These are phyloP conservation scores for Lepidurus couesii DNA, from an alignment of 1,140 invertebrate genomes.

Conservation along the genomic window DNA sequence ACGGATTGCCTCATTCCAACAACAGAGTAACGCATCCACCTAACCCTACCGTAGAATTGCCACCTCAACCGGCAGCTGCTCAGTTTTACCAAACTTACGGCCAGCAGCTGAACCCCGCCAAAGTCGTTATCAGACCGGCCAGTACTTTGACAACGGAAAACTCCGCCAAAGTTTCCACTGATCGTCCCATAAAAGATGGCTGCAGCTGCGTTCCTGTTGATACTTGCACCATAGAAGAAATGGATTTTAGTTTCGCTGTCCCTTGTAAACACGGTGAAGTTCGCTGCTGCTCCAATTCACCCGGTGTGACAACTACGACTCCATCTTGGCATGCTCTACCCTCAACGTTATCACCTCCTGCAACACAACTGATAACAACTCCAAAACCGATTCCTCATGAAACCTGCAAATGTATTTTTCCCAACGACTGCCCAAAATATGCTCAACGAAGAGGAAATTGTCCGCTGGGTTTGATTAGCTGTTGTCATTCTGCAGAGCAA, in stretches of 20 bases:
- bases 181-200: constrained; percentile 3
- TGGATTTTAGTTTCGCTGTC: constrained; percentile 32
- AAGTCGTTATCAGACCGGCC: background rate
- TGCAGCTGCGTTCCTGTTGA: constrained; percentile 30
- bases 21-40: background rate
- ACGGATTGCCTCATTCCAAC: background rate
- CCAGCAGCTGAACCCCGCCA: background rate
- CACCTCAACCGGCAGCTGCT: background rate
- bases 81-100: background rate
- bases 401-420: constrained; percentile 17
- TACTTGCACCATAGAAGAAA: constrained; percentile 30
- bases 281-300: constrained; percentile 29
- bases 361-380: constrained; percentile 7
- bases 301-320: background rate
- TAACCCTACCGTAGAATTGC: background rate
- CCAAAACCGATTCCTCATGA: background rate
- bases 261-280: constrained; percentile 29
- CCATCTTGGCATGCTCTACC: background rate
- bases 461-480: background rate
- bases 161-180: background rate
- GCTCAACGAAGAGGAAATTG: background rate
- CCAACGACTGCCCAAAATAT: constrained; percentile 25
- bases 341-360: background rate
- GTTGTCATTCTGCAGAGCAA: constrained; percentile 26
- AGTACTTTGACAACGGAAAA: background rate